Percentiles rank a stretch among this genome's conserved stretches.
Conservation (phyloP, 1,140 invertebrate species). For the Sarcophaga peregrina region DNA sequence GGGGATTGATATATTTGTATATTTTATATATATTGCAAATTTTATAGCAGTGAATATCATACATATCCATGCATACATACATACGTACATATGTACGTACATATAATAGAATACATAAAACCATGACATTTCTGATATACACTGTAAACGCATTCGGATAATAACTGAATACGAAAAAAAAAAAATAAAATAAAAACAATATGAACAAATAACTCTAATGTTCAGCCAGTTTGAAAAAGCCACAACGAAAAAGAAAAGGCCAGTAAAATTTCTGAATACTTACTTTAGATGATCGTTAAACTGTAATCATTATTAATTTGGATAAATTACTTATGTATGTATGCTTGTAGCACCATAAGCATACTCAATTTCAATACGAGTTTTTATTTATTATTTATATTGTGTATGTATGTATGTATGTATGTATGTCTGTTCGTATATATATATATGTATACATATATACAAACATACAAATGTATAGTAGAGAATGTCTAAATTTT, state of each 20-base stretch:
- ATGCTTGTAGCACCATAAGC: too few species aligned
- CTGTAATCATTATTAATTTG: slow-evolving; percentile 1
- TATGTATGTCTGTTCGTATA: neutral
- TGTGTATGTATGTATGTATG: neutral
- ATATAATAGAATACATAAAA: too few species aligned
- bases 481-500: too few species aligned
- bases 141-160: too few species aligned
- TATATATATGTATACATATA: too few species aligned
- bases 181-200: too few species aligned
- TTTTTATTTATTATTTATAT: neutral
- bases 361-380: too few species aligned
- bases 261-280: neutral
- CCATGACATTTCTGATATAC: too few species aligned
- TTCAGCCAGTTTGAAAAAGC: neutral
- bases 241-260: neutral
- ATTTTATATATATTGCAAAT: neutral
- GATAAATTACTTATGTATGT: neutral
- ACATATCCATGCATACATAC: neutral
- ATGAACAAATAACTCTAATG: too few species aligned
- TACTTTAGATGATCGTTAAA: neutral
- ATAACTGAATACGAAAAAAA: too few species aligned
- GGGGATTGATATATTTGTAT: neutral
- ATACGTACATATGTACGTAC: neutral
- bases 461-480: too few species aligned
- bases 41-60: neutral